Evolutionary conservation across 1,140 invertebrate species (phyloP), one percentile per base, ranked within the genome.

Genomic region (Trachymyrmex septentrionalis): DNA sequence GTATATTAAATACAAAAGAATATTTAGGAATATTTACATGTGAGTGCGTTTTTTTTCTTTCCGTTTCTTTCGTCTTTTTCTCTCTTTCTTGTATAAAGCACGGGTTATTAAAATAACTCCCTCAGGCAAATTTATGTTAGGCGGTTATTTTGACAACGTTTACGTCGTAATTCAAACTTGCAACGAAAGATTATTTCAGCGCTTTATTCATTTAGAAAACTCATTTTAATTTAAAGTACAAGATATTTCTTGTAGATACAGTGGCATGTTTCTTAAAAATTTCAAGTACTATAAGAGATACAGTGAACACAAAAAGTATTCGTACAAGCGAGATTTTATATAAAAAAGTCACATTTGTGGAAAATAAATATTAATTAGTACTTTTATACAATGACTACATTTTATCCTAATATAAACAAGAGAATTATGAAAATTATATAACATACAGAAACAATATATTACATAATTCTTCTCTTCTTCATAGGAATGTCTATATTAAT

Each of bases 111-210:
- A 82, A 72, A 82, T 72, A 82, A 48, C 38, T 82, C 9, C 30
- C 19, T 0, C 55, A 1, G 34, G 9, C 21, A 72, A 72, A 82
- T 82, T 82, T 71, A 80, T 24, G 77, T 53, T 50, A 69, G 27
- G 27, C 64, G 10, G 55, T 1, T n/a, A 1, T 34, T 59, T 59
- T 19, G 66, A 34, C 78, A 57, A 82, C 24, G 27, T 73, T 82
- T 59, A 82, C 78, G 66, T 82, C 66, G 53, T 72, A 82, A 59
- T 73, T 82, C 67, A 82, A 82, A 27, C 30, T 73, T 44, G 50
- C 19, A 82, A 73, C 44, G 53, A 82, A 82, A 73, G 34, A 82
- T 73, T 72, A 73, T 24, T 73, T 38, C 34, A 21, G 19, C 21
- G 50, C 24, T 72, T 72, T 48, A 82, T 59, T 73, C 30, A 67